Evolutionary conservation across 2,113 vertebrate species (phyloP), one percentile per base, ranked within the genome.

Genomic region (Acrocephalus arundinaceus): DNA sequence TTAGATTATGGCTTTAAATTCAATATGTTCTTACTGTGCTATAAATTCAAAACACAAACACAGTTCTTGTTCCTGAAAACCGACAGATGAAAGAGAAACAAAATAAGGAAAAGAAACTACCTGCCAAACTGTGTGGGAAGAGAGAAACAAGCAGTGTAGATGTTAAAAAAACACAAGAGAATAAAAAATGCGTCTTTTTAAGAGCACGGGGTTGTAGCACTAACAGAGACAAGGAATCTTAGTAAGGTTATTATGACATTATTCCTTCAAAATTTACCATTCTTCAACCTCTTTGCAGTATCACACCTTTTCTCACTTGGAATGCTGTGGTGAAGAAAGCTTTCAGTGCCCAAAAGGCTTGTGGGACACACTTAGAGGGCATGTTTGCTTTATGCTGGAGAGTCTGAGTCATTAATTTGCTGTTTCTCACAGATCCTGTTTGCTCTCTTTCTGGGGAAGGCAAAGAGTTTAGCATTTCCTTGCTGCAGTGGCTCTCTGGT

Each of bases 1-100:
- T 79, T 62, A 86, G 59, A 74, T 93, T 82, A 76, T 66, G 82
- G 45, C 46, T 97, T 95, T 76, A 85, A 79, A 94, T 85, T 92
- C 49, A 75, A 1, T 85, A 61, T 54, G n/a, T 65, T 92, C 76
- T 87, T 89, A 48, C 57, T 49, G 31, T 74, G 46, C n/a, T 88
- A 46, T 80, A 74, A 93, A 90, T 86, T 70, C 48, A 77, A 79
- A 87, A 63, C 13, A 67, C 31, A 72, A 78, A 49, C 18, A 25
- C n/a, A 22, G 25, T 68, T 67, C 65, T 91, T 57, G 22, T 30
- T 89, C 66, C 66, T 63, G 68, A 92, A 94, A 92, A 71, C 33
- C 2, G 3, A 33, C 19, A 46, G 45, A 59, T 57, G 86, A 92
- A 84, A 84, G 24, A 84, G 39, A 66, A 94, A 73, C 43, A 88